Base-by-base conservation (phyloP, 2,113 vertebrate genomes). In the Ophthalmotilapia sp. region DNA sequence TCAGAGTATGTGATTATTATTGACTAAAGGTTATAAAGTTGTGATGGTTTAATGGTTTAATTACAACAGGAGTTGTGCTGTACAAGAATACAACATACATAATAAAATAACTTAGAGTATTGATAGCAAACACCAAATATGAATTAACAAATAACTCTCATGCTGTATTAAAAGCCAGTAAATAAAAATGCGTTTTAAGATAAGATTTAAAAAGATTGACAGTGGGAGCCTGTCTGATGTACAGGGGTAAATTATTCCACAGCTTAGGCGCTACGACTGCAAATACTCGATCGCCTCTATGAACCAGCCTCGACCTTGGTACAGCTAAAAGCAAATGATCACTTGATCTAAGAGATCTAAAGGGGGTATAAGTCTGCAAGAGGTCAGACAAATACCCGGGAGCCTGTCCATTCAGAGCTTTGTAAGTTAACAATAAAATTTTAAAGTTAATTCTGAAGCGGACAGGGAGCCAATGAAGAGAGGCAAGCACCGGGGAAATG, bases 361-460 rank as follows among this genome's bases (percentile, higher is more conserved):
- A 12, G 38, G 38, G 38, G 38, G 38, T 40, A 40, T 40, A 12
- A 45, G 13, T 3, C 42, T 45, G 42, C 42, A 45, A 45, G 42
- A 45, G 13, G 42, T 45, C 42, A 45, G 45, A 47, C 14, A 47
- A 47, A 1, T 15, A 47, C 45, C 42, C 2, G 6, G 42, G 42
- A 47, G 6, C 14, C 13, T 15, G 14, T 47, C 42, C 42, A 47
- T 15, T 47, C 6, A 47, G 42, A 6, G 42, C 14, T 47, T 47
- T 15, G 6, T 47, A 47, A 1, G 14, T 15, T 0, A 45, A 45
- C 13, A 45, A 45, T 45, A 45, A 45, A 2, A 15, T 45, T 45
- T 45, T 45, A 15, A 45, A 45, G 0, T 15, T 45, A 0, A 45
- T 45, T 45, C 42, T 45, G 42, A 45, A 45, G 6, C 1, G 1